Evolutionary conservation across 2,797 vertebrate species (phyloP).

Genomic region (Brachyalestes nurse): DNA sequence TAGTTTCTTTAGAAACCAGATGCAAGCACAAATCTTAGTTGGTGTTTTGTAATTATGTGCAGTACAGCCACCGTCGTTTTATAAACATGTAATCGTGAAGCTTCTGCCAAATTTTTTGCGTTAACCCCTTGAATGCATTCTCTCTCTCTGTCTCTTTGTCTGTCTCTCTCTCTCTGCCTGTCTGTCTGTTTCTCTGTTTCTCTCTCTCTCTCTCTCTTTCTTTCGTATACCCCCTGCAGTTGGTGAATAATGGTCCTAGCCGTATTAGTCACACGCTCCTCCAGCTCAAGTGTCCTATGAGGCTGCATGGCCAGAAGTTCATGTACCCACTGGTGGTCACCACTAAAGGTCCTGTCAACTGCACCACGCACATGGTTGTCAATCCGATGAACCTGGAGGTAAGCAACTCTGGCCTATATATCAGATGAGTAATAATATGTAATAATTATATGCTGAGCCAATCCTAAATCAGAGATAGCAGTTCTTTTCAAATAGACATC

Average conservation of each 20-base stretch:
- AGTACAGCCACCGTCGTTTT: not conserved
- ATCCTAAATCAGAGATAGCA: not conserved
- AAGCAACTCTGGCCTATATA: slow-evolving; percentile 38
- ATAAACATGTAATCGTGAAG: not conserved
- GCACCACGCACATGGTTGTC: slow-evolving; percentile 76
- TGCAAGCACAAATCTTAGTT: not conserved
- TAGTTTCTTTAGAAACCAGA: not conserved
- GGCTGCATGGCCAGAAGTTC: slow-evolving; percentile 75
- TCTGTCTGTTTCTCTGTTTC: no score
- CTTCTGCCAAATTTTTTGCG: not conserved
- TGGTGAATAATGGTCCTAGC: slow-evolving; percentile 91
- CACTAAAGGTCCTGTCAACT: slow-evolving; percentile 84
- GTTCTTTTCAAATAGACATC: not conserved
- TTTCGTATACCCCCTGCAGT: slow-evolving; percentile 67
- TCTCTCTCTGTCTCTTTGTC: no score
- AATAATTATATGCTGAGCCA: not conserved
- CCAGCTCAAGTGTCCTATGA: slow-evolving; percentile 85
- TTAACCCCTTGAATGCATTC: not conserved
- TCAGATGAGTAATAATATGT: no score
- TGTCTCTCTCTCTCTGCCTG: no score
- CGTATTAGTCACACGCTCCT: slow-evolving; percentile 85
- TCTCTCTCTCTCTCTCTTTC: not conserved
- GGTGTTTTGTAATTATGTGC: not conserved
- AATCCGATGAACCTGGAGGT: slow-evolving; percentile 84
- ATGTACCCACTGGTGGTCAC: slow-evolving; percentile 84